Evolutionary conservation across 2,113 vertebrate genomes (phyloP).

Genomic region (Noctilio leporinus): DNA sequence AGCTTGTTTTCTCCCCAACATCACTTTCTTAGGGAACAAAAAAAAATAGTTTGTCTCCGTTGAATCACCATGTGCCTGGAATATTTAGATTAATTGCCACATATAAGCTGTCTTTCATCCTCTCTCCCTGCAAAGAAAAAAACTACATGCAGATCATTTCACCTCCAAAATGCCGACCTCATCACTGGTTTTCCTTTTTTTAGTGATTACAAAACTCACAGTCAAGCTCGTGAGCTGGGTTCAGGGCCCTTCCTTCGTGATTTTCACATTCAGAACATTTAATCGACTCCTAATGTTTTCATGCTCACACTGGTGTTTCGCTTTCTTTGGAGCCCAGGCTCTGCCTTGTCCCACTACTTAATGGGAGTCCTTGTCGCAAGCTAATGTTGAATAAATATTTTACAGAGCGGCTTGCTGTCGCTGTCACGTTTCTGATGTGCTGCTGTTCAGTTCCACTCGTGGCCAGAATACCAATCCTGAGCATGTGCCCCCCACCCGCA

Average conservation of each 20-base stretch:
- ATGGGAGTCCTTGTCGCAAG: background rate
- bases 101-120: background rate
- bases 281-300: background rate
- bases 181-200: background rate
- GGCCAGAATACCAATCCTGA: background rate
- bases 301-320: background rate
- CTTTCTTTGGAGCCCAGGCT: background rate
- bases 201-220: background rate
- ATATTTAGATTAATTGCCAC: background rate
- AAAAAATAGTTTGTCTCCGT: background rate
- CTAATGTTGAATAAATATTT: constrained; percentile 47
- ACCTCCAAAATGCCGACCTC: background rate
- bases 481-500: no score
- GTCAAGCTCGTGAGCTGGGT: background rate
- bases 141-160: background rate
- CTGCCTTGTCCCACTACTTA: background rate
- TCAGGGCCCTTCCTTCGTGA: background rate
- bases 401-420: background rate
- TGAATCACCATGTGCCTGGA: background rate
- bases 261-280: background rate
- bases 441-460: background rate
- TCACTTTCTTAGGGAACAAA: background rate
- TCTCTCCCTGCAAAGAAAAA: background rate
- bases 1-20: background rate
- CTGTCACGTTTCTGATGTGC: background rate